Evolutionary conservation across 2,113 vertebrate species (phyloP), one percentile per base, ranked within the genome.

Genomic region (Setophaga petechia): DNA sequence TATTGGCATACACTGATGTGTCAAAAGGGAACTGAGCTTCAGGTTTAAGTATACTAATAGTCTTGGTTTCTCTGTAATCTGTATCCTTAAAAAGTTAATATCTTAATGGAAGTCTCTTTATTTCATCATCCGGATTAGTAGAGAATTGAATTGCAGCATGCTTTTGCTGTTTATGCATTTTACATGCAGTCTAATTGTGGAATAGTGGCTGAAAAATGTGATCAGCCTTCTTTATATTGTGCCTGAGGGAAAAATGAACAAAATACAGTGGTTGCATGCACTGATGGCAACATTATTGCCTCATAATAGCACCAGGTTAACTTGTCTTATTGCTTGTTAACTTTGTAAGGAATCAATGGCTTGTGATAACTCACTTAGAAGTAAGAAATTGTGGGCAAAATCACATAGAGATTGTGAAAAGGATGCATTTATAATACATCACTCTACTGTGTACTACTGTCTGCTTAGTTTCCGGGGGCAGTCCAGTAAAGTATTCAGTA

Each of bases 281-380:
- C 97, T 92, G 91, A 92, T 97, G 95, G 92, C 91, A 94, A 77
- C 85, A 90, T 96, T 98, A 92, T 93, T 72, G 51, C 90, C 84
- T 97, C 85, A 46, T 93, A 95, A 94, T 96, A 84, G 78, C 89
- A 84, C 93, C 91, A 96, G 83, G 94, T 95, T 98, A 97, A 96
- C 94, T 97, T 90, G 51, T 96, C 92, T 95, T 96, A 96, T 47
- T 97, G 96, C 96, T 96, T 97, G 95, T 98, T 97, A 97, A 97
- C 94, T 97, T 97, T 83, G 76, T 97, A 96, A 97, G 93, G 90
- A 97, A 92, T 97, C 97, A 97, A 12, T 97, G 96, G 67, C 67
- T 97, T 97, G 80, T 25, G 46, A 77, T 96, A 98, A 97, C 92
- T 90, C 79, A 75, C 86, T 97, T 96, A 96, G 96, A 95, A 95